phyloP scores from a whole-genome alignment of 2,888 invertebrate species.

The Oxycera nigricornis region DNA sequence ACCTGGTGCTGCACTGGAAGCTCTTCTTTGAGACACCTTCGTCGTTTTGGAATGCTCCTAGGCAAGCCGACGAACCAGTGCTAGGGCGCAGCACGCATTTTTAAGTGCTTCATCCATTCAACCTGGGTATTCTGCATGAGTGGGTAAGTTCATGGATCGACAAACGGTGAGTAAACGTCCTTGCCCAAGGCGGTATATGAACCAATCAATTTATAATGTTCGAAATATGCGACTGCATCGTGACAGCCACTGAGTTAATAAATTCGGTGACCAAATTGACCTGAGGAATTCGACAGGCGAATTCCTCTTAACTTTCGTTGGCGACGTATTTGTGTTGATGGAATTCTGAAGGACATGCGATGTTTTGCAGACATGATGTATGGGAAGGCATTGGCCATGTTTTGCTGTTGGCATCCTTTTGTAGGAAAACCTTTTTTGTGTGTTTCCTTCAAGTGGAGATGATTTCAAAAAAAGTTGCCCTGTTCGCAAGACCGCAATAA shows the following conservation, averaged over 20 bases:
- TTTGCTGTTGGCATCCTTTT: no score
- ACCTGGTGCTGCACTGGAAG: background rate
- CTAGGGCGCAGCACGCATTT: background rate
- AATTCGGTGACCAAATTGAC: slow-evolving; percentile 28
- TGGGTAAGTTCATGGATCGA: slow-evolving; percentile 27
- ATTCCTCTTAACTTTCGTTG: slow-evolving; percentile 18
- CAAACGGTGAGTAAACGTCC: slow-evolving; percentile 38
- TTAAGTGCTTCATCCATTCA: background rate
- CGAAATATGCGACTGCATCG: slow-evolving; percentile 11
- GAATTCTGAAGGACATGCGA: slow-evolving; percentile 23
- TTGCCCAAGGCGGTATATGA: slow-evolving; percentile 38
- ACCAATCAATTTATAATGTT: slow-evolving; percentile 31
- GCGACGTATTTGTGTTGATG: slow-evolving; percentile 2
- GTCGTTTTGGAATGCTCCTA: no score
- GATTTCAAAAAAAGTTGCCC: no score
- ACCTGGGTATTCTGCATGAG: slow-evolving; percentile 1
- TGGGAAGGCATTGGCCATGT: no score
- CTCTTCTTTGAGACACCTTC: no score
- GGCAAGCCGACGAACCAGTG: no score
- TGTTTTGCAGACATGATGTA: background rate
- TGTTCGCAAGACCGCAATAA: no score
- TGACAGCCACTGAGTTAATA: slow-evolving; percentile 32
- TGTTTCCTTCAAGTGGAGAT: no score
- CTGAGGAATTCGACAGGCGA: slow-evolving; percentile 24
- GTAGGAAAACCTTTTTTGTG: no score